A percentile compares a stretch with the other conserved stretches of the same genome.
These are phyloP conservation scores for pig (Sus scrofa) DNA, from an alignment of 2,113 vertebrate species.

Conservation along the genomic window DNA sequence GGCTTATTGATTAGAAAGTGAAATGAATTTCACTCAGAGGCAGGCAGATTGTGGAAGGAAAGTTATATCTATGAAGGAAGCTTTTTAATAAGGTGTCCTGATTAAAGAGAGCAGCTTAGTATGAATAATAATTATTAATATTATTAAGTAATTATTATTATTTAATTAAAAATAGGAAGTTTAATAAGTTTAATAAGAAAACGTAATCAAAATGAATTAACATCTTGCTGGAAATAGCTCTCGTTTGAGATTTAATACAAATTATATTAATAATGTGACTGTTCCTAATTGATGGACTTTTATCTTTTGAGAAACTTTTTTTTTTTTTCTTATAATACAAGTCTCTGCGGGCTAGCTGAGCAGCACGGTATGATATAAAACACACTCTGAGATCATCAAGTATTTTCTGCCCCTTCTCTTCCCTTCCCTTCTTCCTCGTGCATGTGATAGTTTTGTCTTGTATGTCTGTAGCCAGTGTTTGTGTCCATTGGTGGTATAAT, in stretches of 20 bases:
- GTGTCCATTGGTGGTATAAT: not conserved
- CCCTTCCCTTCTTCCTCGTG: not conserved
- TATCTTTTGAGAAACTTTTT: slow-evolving; percentile 51
- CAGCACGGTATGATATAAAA: not conserved
- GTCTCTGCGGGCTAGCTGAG: not conserved
- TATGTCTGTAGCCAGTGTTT: not conserved
- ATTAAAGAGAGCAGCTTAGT: slow-evolving; percentile 70
- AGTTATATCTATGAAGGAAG: slow-evolving; percentile 55
- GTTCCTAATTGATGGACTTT: slow-evolving; percentile 45
- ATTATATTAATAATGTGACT: slow-evolving; percentile 61
- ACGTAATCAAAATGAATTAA: slow-evolving; percentile 73
- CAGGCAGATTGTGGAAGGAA: slow-evolving; percentile 44
- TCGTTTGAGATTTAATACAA: slow-evolving; percentile 69
- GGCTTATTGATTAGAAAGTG: slow-evolving; percentile 77
- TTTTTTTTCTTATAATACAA: not conserved
- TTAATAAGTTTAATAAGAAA: slow-evolving; percentile 75
- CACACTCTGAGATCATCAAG: not conserved
- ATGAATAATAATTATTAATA: too few species aligned
- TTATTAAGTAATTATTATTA: too few species aligned
- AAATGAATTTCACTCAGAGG: slow-evolving; percentile 72
- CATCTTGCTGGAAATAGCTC: slow-evolving; percentile 58
- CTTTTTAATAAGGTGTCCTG: slow-evolving; percentile 71
- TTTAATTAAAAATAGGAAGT: too few species aligned
- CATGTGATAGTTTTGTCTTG: not conserved
- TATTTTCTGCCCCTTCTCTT: not conserved